Evolutionary conservation across 2,113 vertebrate species (phyloP), one percentile per base, ranked within the genome.

Genomic region (Neodon shergylaensis): DNA sequence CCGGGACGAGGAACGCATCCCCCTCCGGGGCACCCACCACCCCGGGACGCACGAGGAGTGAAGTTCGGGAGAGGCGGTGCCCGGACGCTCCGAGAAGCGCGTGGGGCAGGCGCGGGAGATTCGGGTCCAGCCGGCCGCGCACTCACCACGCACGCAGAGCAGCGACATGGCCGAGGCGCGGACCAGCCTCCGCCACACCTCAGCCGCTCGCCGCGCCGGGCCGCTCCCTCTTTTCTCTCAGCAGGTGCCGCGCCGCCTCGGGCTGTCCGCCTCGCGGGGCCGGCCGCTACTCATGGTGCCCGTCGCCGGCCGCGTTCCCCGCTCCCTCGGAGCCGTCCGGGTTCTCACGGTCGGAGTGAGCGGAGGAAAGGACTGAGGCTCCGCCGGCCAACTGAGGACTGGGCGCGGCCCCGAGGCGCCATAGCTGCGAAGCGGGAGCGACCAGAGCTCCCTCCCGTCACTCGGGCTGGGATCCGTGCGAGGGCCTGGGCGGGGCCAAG

Each of bases 61-160:
- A 97, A 98, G 95, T 97, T 86, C 58, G 88, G 85, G 49, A 73
- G 65, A 63, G 68, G 26, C 26, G 11, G 61, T 6, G 58, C 66
- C 54, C 5, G 7, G 52, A 10, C 54, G 26, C 83, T 79, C 8
- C 28, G 3, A 26, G 54, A 74, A 47, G 52, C 54, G 3, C 24
- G 44, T 7, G 19, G 44, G 66, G 61, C 54, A 83, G 5, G 86
- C 58, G 42, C 26, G 39, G 7, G 39, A 10, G 61, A 47, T 17
- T 47, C 31, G 44, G 39, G 61, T 7, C 21, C 47, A n/a, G 22
- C 87, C 4, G 49, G 28, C 54, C 24, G 89, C 92, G 66, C 93
- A 92, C 98, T 98, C 97, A 98, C 98, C 98, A 84, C 98, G 97
- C 95, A 98, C 98, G n/a, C 98, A 98, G 19, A 98, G 97, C 92